These are phyloP conservation scores for Borostomias antarcticus DNA, from an alignment of 2,797 vertebrate genomes.

Conservation along the genomic window DNA sequence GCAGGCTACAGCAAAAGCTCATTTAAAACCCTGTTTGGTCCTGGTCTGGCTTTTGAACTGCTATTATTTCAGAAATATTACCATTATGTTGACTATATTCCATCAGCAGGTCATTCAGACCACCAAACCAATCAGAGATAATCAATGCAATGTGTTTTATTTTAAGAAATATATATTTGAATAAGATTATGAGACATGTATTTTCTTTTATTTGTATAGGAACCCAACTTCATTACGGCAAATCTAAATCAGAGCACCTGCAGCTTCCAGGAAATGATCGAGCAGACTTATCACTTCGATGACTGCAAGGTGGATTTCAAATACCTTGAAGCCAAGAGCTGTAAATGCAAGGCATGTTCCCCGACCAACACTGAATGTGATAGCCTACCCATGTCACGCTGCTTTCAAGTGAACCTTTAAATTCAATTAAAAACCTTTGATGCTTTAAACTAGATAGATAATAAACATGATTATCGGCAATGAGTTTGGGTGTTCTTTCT, in stretches of 20 bases:
- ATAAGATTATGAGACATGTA: too few relatives aligned
- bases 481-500: not conserved
- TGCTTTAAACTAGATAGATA: not conserved
- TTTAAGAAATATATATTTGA: too few relatives aligned
- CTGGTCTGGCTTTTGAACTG: too few relatives aligned
- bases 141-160: too few relatives aligned
- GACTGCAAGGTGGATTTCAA: conserved; percentile 81
- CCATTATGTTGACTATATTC: too few relatives aligned
- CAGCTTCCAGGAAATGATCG: conserved; percentile 81
- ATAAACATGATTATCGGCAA: not conserved
- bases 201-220: not conserved
- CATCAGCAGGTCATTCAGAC: not conserved
- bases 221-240: conserved; percentile 49
- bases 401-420: too few relatives aligned
- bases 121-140: not conserved
- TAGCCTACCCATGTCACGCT: too few relatives aligned
- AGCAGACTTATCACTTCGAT: conserved; percentile 81
- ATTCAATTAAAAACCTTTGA: not conserved
- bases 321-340: conserved; percentile 85
- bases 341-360: conserved; percentile 82
- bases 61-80: too few relatives aligned
- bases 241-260: conserved; percentile 76
- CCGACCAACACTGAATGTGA: conserved; percentile 80
- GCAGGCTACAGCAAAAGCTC: too few relatives aligned
- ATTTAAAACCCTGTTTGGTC: too few relatives aligned